Conservation (phyloP, 2,113 vertebrate species). For the Prolemur simus region DNA sequence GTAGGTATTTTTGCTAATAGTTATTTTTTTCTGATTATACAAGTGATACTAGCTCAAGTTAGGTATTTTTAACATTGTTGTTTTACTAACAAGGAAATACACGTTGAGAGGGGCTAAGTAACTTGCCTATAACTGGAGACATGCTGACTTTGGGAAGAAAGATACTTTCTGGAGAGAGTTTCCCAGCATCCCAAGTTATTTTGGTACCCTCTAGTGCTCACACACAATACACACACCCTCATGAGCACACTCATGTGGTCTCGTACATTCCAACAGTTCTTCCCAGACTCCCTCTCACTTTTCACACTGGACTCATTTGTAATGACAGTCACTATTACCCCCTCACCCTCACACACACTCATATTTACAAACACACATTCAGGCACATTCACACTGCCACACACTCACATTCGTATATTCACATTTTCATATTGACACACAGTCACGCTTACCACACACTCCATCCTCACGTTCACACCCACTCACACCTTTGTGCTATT, state of each 20-base stretch:
- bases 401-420: neutral
- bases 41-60: neutral
- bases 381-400: neutral
- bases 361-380: neutral
- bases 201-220: neutral
- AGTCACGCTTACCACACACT: neutral
- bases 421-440: neutral
- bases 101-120: neutral
- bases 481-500: neutral
- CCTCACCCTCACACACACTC: neutral
- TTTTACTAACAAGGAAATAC: neutral
- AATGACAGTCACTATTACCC: neutral
- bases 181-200: neutral
- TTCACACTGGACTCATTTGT: neutral
- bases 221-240: neutral
- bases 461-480: neutral
- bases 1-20: neutral
- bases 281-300: neutral
- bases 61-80: neutral
- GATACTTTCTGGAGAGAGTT: neutral
- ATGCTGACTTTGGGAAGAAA: neutral
- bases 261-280: neutral
- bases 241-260: neutral
- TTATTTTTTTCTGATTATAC: slow-evolving; percentile 21
- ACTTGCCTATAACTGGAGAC: neutral